phyloP scores from a whole-genome alignment of 1,140 invertebrate genomes.

The Maconellicoccus hirsutus region DNA sequence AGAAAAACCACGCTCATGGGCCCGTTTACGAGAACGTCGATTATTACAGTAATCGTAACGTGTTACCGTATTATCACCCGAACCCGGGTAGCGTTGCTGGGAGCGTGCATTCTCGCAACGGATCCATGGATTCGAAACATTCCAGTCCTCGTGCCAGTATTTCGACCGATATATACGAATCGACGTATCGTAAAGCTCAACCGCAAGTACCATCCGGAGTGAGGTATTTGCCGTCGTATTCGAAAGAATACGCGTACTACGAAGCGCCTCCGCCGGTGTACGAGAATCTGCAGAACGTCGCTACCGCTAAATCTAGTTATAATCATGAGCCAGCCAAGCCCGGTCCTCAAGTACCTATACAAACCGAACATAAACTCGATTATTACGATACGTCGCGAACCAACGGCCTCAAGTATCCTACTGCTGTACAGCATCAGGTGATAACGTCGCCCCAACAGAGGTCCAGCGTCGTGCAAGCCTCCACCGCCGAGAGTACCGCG shows the following conservation, averaged over 20 bases:
- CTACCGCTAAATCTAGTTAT: slow-evolving; percentile 35
- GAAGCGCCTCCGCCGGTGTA: slow-evolving; percentile 52
- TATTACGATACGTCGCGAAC: neutral
- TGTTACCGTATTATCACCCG: slow-evolving; percentile 44
- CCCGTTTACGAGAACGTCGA: slow-evolving; percentile 72
- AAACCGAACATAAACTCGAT: slow-evolving; percentile 1
- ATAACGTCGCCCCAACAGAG: neutral
- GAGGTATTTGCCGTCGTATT: slow-evolving; percentile 37
- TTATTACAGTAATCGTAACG: slow-evolving; percentile 47
- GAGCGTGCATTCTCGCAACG: slow-evolving; percentile 41
- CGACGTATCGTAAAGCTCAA: slow-evolving; percentile 48
- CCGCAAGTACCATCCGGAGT: slow-evolving; percentile 53
- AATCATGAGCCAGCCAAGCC: slow-evolving; percentile 37
- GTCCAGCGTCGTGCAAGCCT: slow-evolving; percentile 1
- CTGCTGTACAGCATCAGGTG: neutral
- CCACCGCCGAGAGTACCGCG: slow-evolving; percentile 25
- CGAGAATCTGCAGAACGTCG: slow-evolving; percentile 50
- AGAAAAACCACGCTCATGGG: slow-evolving; percentile 37
- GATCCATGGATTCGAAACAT: slow-evolving; percentile 41
- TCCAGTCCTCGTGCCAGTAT: slow-evolving; percentile 41
- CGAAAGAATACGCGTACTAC: slow-evolving; percentile 41
- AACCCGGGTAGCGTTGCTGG: slow-evolving; percentile 32
- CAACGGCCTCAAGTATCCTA: neutral
- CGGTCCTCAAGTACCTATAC: slow-evolving; percentile 38
- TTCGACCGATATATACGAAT: slow-evolving; percentile 38